phyloP scores from a whole-genome alignment of 2,113 vertebrate species.

The Apistogramma diplotaenia region DNA sequence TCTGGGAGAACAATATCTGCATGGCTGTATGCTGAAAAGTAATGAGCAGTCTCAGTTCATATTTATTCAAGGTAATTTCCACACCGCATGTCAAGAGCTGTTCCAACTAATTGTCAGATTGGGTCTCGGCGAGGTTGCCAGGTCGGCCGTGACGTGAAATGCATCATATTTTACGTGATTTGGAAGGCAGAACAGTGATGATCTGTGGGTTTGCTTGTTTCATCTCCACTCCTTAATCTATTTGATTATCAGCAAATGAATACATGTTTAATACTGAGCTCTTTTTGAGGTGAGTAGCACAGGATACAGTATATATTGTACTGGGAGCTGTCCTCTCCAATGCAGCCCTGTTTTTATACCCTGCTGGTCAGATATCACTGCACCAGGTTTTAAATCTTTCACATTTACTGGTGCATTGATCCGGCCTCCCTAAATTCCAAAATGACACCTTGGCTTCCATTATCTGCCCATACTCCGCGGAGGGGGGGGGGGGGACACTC shows the following conservation, averaged over 20 bases:
- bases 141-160: neutral
- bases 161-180: neutral
- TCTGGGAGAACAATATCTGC: neutral
- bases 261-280: neutral
- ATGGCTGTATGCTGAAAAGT: neutral
- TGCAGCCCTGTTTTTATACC: too few relatives aligned
- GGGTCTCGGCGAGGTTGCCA: neutral
- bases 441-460: too few relatives aligned
- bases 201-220: neutral
- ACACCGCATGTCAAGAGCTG: neutral
- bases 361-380: too few relatives aligned
- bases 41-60: neutral
- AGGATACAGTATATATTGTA: neutral
- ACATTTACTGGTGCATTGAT: too few relatives aligned
- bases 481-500: too few relatives aligned
- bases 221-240: neutral
- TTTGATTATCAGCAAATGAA: neutral
- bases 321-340: too few relatives aligned
- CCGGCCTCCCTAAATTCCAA: too few relatives aligned
- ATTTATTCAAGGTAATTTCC: neutral
- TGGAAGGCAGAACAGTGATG: neutral
- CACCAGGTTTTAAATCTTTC: too few relatives aligned
- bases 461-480: too few relatives aligned
- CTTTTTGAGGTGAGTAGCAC: neutral
- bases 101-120: neutral